Evolutionary conservation across 1,140 invertebrate genomes (phyloP), one percentile per base, ranked within the genome.

Genomic region (Plectrocnemia conspersa): DNA sequence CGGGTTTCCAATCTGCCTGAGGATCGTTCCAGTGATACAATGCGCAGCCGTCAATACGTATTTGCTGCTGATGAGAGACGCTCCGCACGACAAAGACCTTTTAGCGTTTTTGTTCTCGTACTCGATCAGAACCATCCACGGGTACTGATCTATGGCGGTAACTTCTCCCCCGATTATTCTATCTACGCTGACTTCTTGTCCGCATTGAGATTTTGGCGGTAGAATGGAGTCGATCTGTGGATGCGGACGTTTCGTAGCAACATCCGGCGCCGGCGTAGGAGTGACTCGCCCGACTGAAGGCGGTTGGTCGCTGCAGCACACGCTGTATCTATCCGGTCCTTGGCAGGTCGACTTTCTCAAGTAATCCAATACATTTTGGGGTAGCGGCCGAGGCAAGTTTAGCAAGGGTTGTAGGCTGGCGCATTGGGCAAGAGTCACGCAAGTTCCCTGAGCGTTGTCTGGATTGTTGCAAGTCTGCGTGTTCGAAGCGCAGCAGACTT

Each of bases 51-150:
- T 74, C 6, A 73, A 42, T 16, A 69, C 67, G 64, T 69, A 72
- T 50, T 64, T 56, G 2, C 52, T 29, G 27, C 64, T 68, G 21
- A 74, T 71, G 15, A 74, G 56, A 11, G 72, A 64, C 25, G 66
- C 69, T 9, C 69, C 72, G 58, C 71, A 74, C 7, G 27, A 40
- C 16, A 45, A 33, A 9, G 22, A 15, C 23, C 53, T 48, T 24
- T 38, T 54, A 25, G 54, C 41, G 19, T 33, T 18, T 16, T 6
- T 38, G 1, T 52, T 72, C 9, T 73, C 66, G 56, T 88, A 88
- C 55, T 83, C 77, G 13, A 89, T 63, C 1, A 88, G 65, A 0
- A 76, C 80, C 76, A 87, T 82, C 86, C 86, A 89, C 0, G 85
- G 85, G 59, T 80, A 84, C 61, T 84, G 82, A 46, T 80, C 77